Evolutionary conservation across 1,140 invertebrate species (phyloP).

Genomic region (Drosophila ficusphila): DNA sequence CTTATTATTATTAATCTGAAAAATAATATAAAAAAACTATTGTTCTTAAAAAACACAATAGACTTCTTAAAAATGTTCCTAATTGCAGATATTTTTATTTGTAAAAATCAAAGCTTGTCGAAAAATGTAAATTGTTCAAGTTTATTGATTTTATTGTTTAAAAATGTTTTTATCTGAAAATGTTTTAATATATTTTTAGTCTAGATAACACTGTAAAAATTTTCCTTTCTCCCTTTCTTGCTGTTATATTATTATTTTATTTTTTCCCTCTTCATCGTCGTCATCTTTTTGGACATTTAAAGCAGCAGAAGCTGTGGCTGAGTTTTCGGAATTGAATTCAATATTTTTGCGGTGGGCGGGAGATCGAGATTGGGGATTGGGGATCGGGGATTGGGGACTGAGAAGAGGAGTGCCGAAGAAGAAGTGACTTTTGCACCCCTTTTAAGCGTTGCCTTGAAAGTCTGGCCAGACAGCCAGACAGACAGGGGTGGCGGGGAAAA

Average conservation of each 20-base stretch:
- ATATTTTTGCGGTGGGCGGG: slow-evolving; percentile 49
- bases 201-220: neutral
- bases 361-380: slow-evolving; percentile 1
- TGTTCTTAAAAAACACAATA: too few relatives aligned
- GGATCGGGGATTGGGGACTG: neutral
- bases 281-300: slow-evolving; percentile 42
- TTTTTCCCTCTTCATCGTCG: slow-evolving; percentile 29
- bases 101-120: too few relatives aligned
- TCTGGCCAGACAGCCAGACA: slow-evolving; percentile 47
- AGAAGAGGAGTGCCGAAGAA: slow-evolving; percentile 3
- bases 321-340: slow-evolving; percentile 63
- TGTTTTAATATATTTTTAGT: neutral
- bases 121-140: too few relatives aligned
- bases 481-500: slow-evolving; percentile 14
- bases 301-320: slow-evolving; percentile 50
- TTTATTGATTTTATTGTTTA: slow-evolving; percentile 11
- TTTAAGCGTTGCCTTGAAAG: slow-evolving; percentile 25
- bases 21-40: too few relatives aligned
- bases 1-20: too few relatives aligned
- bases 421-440: slow-evolving; percentile 63
- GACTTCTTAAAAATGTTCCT: too few relatives aligned
- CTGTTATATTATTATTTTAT: slow-evolving; percentile 19
- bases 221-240: slow-evolving; percentile 4
- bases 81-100: too few relatives aligned
- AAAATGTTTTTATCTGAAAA: too few relatives aligned